These are phyloP conservation scores for Chalcis sispes DNA, from an alignment of 2,888 invertebrate species.

Conservation along the genomic window DNA sequence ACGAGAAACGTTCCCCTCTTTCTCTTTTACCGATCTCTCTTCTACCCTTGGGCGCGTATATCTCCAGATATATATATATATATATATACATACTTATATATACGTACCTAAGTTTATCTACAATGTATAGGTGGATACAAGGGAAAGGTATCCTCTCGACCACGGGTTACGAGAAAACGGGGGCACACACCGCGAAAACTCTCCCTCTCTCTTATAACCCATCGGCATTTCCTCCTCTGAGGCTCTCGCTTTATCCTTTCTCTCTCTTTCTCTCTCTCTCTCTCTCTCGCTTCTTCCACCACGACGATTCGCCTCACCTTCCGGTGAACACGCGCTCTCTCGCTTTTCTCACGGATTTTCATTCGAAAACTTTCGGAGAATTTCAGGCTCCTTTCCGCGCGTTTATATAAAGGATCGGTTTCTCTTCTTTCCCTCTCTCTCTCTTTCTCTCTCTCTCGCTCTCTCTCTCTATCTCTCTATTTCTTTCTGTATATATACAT, in stretches of 20 bases:
- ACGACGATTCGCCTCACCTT: not conserved
- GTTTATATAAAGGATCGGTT: too few relatives aligned
- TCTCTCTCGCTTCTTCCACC: conserved; percentile 1
- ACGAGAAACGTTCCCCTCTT: conserved; percentile 47
- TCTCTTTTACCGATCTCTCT: not conserved
- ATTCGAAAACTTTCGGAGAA: conserved; percentile 32
- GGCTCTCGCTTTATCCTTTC: too few relatives aligned
- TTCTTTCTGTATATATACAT: too few relatives aligned
- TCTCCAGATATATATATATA: too few relatives aligned
- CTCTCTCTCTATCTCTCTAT: not conserved
- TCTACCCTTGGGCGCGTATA: not conserved
- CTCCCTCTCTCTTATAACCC: not conserved
- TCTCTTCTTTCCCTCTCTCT: too few relatives aligned
- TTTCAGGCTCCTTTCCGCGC: conserved; percentile 15
- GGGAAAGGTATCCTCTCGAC: conserved; percentile 14
- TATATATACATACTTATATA: too few relatives aligned
- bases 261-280: too few relatives aligned
- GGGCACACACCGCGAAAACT: conserved; percentile 45
- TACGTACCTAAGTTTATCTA: not conserved
- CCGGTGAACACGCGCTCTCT: not conserved
- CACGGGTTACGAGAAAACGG: conserved; percentile 27
- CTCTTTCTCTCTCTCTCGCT: not conserved
- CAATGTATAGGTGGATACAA: not conserved
- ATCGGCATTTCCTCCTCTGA: too few relatives aligned
- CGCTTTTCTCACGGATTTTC: conserved; percentile 19